Conservation (phyloP, 2,113 vertebrate species). For the Onychostoma macrolepis region DNA sequence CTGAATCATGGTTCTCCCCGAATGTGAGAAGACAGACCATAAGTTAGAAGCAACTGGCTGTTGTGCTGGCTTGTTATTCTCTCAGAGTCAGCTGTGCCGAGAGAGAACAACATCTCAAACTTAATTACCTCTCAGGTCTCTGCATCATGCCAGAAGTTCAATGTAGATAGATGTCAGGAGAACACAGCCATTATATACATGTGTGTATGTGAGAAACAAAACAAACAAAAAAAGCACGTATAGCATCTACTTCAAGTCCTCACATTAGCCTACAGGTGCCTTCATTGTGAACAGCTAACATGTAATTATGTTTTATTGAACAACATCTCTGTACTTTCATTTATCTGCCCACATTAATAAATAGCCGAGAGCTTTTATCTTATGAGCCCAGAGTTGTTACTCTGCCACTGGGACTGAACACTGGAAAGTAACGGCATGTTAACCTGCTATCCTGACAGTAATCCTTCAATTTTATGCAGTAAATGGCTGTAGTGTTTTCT, state of each 20-base stretch:
- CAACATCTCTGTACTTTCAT: conserved; percentile 54
- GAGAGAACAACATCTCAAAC: conserved; percentile 75
- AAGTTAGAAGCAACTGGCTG: conserved; percentile 70
- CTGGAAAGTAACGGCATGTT: conserved; percentile 36
- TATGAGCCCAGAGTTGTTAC: conserved; percentile 14
- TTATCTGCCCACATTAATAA: conserved; percentile 25
- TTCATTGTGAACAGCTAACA: conserved; percentile 58
- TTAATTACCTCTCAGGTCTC: conserved; percentile 78
- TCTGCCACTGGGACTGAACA: background rate
- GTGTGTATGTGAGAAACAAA: background rate
- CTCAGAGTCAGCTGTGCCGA: conserved; percentile 66
- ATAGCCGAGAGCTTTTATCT: conserved; percentile 17
- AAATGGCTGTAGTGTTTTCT: conserved; percentile 44
- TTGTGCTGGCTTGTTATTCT: conserved; percentile 74
- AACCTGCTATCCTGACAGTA: conserved; percentile 42
- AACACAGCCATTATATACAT: conserved; percentile 59
- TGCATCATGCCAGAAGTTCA: conserved; percentile 74
- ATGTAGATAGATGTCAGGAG: conserved; percentile 75
- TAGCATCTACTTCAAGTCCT: background rate
- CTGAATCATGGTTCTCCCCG: conserved; percentile 62
- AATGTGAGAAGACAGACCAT: conserved; percentile 71
- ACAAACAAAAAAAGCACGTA: background rate
- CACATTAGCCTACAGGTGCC: conserved; percentile 8
- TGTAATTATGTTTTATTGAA: conserved; percentile 65
- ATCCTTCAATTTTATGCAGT: conserved; percentile 45